These are phyloP conservation scores for Auanema freiburgensis DNA, from an alignment of 2,888 invertebrate genomes.

Conservation along the genomic window DNA sequence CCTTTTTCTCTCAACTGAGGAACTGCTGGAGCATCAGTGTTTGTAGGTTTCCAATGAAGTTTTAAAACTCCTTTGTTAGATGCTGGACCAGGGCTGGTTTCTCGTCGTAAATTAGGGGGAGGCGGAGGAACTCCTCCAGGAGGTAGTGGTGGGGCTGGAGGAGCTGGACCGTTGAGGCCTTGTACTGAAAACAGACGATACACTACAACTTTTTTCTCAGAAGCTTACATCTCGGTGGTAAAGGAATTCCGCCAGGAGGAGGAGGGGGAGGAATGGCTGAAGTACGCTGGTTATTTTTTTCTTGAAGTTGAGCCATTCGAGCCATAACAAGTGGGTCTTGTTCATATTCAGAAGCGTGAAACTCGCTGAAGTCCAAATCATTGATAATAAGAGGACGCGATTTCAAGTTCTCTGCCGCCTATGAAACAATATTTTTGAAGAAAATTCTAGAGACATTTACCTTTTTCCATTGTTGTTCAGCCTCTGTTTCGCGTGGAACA, in stretches of 20 bases:
- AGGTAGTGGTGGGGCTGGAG: conserved; percentile 66
- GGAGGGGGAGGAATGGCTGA: conserved; percentile 46
- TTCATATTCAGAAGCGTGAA: conserved; percentile 84
- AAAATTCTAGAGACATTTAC: not conserved
- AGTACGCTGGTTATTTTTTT: conserved; percentile 13
- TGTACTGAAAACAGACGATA: conserved; percentile 28
- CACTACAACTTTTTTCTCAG: not conserved
- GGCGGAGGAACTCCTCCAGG: conserved; percentile 49
- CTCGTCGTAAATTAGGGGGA: conserved; percentile 65
- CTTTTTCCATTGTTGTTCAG: conserved; percentile 93
- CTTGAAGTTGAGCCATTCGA: conserved; percentile 29
- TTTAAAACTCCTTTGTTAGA: conserved; percentile 73
- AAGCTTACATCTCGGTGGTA: conserved; percentile 47
- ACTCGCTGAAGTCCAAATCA: conserved; percentile 93
- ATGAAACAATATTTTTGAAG: not conserved
- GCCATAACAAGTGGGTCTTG: conserved; percentile 51
- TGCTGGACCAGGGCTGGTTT: conserved; percentile 25
- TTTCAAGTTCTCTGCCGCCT: conserved; percentile 61
- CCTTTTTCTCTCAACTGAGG: conserved; percentile 58
- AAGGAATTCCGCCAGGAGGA: conserved; percentile 39
- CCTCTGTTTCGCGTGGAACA: conserved; percentile 47
- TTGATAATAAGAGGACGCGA: conserved; percentile 76
- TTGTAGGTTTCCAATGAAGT: conserved; percentile 90
- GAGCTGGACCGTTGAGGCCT: conserved; percentile 65
- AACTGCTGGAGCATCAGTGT: conserved; percentile 59